Conservation (phyloP, 2,797 vertebrate species). For the Myripristis murdjan region DNA sequence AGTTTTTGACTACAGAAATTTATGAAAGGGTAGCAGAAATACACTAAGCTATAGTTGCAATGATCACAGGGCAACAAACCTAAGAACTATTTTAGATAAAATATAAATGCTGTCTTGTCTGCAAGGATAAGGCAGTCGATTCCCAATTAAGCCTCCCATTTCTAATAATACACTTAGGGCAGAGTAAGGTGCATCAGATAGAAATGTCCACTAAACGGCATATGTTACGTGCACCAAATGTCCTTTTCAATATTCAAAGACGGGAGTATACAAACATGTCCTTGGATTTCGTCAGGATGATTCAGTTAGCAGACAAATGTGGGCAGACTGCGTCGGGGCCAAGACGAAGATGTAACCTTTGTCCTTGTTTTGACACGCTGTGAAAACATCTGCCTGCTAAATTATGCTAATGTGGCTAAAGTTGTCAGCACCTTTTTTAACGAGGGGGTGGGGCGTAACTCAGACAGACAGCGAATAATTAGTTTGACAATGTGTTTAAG, state of each 20-base stretch:
- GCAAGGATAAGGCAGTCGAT: too few relatives aligned
- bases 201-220: background rate
- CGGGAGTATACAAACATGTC: slow-evolving; percentile 45
- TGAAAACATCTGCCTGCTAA: slow-evolving; percentile 77
- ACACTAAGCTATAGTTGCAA: too few relatives aligned
- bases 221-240: slow-evolving; percentile 19
- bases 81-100: too few relatives aligned
- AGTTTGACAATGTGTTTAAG: slow-evolving; percentile 83
- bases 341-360: slow-evolving; percentile 60
- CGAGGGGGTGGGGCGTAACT: slow-evolving; percentile 53
- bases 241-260: slow-evolving; percentile 47
- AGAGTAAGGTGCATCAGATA: background rate
- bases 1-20: too few relatives aligned
- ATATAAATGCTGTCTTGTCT: too few relatives aligned
- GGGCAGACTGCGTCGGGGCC: slow-evolving; percentile 32
- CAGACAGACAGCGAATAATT: slow-evolving; percentile 71
- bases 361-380: slow-evolving; percentile 74
- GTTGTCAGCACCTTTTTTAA: slow-evolving; percentile 81
- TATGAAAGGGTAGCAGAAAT: too few relatives aligned
- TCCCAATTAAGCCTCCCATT: background rate
- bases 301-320: slow-evolving; percentile 43
- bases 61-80: too few relatives aligned
- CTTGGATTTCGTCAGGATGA: slow-evolving; percentile 58
- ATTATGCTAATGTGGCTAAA: slow-evolving; percentile 79
- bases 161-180: background rate